These are phyloP conservation scores for Cynoglossus semilaevis DNA, from an alignment of 2,113 vertebrate species.

Conservation along the genomic window DNA sequence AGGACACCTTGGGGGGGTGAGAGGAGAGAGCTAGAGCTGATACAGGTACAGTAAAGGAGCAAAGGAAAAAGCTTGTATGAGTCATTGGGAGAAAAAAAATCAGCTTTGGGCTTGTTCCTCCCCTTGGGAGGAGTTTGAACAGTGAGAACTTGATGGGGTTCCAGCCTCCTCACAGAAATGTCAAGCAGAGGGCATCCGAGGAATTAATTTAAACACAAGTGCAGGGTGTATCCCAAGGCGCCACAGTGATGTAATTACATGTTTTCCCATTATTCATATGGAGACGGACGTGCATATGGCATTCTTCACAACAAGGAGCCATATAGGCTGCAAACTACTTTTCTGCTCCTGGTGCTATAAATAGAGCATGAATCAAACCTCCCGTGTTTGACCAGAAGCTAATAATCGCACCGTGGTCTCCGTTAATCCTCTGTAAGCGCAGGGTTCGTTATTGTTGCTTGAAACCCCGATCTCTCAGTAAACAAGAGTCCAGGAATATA, in stretches of 20 bases:
- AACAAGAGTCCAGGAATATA: too few relatives aligned
- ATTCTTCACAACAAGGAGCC: constrained; percentile 33
- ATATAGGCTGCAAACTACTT: neutral
- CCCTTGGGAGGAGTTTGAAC: constrained; percentile 44
- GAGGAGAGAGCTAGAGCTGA: constrained; percentile 6
- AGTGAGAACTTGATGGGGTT: constrained; percentile 50
- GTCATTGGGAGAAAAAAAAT: constrained; percentile 1
- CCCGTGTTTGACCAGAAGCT: constrained; percentile 1
- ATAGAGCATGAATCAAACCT: neutral
- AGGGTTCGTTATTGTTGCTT: too few relatives aligned
- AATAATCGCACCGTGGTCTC: constrained; percentile 2
- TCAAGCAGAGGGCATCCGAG: constrained; percentile 64
- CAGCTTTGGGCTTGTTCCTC: constrained; percentile 31
- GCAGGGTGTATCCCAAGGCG: constrained; percentile 47
- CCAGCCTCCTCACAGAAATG: constrained; percentile 62
- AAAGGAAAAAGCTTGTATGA: constrained; percentile 21
- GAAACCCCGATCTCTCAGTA: too few relatives aligned
- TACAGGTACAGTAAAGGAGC: constrained; percentile 19
- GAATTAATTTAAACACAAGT: constrained; percentile 67
- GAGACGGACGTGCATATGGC: constrained; percentile 35
- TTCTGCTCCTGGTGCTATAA: neutral
- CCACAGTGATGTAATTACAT: constrained; percentile 64
- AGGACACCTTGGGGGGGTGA: constrained; percentile 63
- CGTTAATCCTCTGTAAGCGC: neutral
- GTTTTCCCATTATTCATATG: constrained; percentile 70